Conservation (phyloP, 2,888 invertebrate genomes). For the Meloe dianella region DNA sequence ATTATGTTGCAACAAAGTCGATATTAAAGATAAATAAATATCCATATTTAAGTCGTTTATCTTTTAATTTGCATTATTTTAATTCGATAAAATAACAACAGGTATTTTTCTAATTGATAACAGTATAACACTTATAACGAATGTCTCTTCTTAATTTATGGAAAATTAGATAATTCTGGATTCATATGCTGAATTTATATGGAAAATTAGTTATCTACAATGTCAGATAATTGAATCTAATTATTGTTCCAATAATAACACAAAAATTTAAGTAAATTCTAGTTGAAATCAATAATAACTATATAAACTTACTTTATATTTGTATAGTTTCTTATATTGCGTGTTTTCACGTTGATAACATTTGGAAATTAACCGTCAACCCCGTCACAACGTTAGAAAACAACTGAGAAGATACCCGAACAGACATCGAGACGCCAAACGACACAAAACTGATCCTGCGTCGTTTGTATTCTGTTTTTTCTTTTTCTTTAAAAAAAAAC, state of each 20-base stretch:
- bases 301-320: constrained; percentile 16
- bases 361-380: constrained; percentile 29
- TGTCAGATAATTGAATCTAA: not conserved
- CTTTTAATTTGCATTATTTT: not conserved
- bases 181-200: not conserved
- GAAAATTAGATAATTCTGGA: not conserved
- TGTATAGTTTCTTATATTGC: constrained; percentile 18
- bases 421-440: constrained; percentile 31
- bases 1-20: not conserved
- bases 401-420: constrained; percentile 31
- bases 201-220: not conserved
- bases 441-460: constrained; percentile 29
- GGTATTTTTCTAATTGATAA: not conserved
- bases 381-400: constrained; percentile 27
- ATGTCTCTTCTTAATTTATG: not conserved
- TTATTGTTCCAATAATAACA: not conserved
- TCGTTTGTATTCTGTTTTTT: constrained; percentile 21
- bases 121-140: not conserved
- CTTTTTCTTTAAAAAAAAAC: not conserved
- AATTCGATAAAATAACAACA: not conserved
- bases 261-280: not conserved
- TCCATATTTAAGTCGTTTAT: not conserved
- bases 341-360: constrained; percentile 22
- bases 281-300: constrained; percentile 5
- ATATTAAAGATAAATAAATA: not conserved